Base-by-base conservation (phyloP, 2,888 invertebrate species). In the Tridacna crocea region DNA sequence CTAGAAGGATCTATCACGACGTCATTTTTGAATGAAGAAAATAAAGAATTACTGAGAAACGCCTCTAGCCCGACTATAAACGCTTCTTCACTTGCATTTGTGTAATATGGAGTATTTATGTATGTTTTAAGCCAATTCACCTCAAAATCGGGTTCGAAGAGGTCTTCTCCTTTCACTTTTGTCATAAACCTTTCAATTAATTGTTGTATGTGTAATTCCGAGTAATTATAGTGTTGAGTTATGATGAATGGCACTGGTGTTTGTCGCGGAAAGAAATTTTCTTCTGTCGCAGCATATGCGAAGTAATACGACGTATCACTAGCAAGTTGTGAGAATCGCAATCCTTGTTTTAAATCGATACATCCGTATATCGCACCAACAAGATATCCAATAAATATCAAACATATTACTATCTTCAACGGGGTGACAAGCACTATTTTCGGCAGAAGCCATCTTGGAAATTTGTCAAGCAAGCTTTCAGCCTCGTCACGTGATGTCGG, bases 381-480 rank as follows among this genome's bases (percentile, higher is more conserved):
- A 12, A 91, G 68, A 66, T 90, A 91, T 46, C 83, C 82, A 2
- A 85, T 24, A 79, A 90, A 91, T 6, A 90, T 26, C 36, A 89
- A 27, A 19, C 84, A 46, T 12, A 89, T 83, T 4, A 87, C 26
- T 11, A 85, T 47, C 78, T 89, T 90, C 19, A 79, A 77, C 8
- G 85, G 85, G 0, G 27, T 66, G n/a, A 77, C 66, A 0, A 88
- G 51, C 24, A 90, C 80, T 61, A 90, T 61, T 70, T 85, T 85
- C 15, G 88, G 90, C 12, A 90, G n/a, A 2, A 89, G 51, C 68
- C 82, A 76, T 63, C 86, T 82, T 0, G 90, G 90, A 12, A 87
- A 72, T 73, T 84, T 88, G 63, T 90, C 90, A 13, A 90, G 70
- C 15, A 77, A 61, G 58, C 89, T 85, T 47, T 90, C 90, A 12